Conservation (phyloP, 2,113 vertebrate species). For the Tachycineta bicolor region DNA sequence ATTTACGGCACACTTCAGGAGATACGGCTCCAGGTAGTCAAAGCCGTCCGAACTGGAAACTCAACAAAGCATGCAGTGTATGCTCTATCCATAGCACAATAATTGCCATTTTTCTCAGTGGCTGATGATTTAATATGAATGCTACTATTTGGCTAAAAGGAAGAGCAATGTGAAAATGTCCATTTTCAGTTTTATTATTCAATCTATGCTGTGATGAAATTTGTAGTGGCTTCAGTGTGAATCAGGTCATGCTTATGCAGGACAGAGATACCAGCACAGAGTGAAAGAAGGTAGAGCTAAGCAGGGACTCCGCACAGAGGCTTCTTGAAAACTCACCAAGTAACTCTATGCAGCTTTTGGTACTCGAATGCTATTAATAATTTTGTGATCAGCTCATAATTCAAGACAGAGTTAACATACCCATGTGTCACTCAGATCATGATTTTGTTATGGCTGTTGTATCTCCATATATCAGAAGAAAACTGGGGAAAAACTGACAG, state of each 20-base stretch:
- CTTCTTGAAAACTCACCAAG: neutral
- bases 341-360: neutral
- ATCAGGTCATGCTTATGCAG: neutral
- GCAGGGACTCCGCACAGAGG: neutral
- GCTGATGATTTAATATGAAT: neutral
- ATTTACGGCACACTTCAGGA: neutral
- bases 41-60: neutral
- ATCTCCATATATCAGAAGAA: neutral
- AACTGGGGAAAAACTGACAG: neutral
- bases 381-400: neutral
- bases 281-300: neutral
- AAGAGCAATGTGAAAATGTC: neutral
- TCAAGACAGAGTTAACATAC: neutral
- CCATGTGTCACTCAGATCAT: accelerated
- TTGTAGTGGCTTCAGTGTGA: neutral
- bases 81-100: neutral
- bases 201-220: neutral
- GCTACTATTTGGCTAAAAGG: neutral
- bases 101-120: neutral
- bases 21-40: neutral
- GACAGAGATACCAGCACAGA: neutral
- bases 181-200: neutral
- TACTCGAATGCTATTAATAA: neutral
- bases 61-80: neutral
- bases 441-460: neutral